Percentiles rank a stretch among this genome's conserved stretches.
These are phyloP conservation scores for Agrochola litura DNA, from an alignment of 2,888 invertebrate genomes.

Conservation along the genomic window DNA sequence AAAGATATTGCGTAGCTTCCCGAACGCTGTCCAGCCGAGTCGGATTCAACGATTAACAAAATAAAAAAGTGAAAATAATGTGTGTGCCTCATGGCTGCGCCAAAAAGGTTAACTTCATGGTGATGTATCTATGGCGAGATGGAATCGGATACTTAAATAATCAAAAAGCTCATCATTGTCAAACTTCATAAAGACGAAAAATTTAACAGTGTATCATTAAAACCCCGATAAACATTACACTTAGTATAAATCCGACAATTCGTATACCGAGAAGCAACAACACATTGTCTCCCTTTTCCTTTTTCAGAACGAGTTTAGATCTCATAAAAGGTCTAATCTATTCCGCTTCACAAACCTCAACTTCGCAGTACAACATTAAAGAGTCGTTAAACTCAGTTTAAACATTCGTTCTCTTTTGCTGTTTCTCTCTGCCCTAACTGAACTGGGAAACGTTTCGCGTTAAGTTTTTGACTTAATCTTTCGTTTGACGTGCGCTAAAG, in stretches of 20 bases:
- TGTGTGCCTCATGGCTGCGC: too few relatives aligned
- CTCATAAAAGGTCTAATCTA: constrained; percentile 68
- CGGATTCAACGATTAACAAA: too few relatives aligned
- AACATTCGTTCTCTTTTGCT: constrained; percentile 69
- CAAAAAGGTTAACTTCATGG: too few relatives aligned
- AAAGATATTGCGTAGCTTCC: too few relatives aligned
- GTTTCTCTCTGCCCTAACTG: constrained; percentile 60
- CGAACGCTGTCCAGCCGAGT: too few relatives aligned
- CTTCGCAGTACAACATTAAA: constrained; percentile 72
- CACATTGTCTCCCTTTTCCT: constrained; percentile 37
- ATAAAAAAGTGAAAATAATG: too few relatives aligned
- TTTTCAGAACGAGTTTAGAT: constrained; percentile 58
- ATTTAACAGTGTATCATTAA: constrained; percentile 16
- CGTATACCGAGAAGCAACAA: constrained; percentile 35
- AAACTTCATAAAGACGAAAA: not conserved
- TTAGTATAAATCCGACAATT: constrained; percentile 25
- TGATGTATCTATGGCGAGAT: too few relatives aligned
- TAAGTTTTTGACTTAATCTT: constrained; percentile 63
- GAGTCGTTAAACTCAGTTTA: constrained; percentile 74
- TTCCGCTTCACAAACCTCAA: constrained; percentile 66
- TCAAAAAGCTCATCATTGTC: too few relatives aligned
- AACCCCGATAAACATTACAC: constrained; percentile 7
- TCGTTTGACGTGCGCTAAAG: constrained; percentile 48
- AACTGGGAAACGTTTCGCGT: constrained; percentile 57
- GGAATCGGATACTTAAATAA: too few relatives aligned